Conservation (phyloP, 2,888 invertebrate species). For the Lutraria lutraria region DNA sequence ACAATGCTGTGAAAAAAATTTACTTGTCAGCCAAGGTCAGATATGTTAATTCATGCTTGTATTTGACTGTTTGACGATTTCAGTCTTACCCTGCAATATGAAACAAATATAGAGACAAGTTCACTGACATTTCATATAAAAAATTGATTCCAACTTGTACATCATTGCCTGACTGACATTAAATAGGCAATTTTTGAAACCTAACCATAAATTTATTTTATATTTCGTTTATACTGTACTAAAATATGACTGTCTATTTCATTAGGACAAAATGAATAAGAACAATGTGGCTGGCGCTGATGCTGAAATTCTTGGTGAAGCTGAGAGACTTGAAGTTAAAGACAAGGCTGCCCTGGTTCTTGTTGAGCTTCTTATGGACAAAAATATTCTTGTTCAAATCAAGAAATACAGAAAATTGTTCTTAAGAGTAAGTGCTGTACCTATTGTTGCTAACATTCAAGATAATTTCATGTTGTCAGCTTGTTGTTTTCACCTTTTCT, state of each 20-base stretch:
- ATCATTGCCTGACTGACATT: too few species aligned
- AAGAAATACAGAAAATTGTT: slow-evolving; percentile 84
- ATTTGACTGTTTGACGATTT: too few species aligned
- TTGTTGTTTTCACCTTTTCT: too few species aligned
- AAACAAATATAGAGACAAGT: too few species aligned
- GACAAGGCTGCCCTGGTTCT: slow-evolving; percentile 97
- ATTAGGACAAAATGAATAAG: slow-evolving; percentile 67
- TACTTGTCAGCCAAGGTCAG: too few species aligned
- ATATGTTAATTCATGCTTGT: too few species aligned
- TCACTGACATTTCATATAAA: too few species aligned
- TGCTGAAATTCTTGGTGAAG: slow-evolving; percentile 92
- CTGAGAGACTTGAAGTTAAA: slow-evolving; percentile 96
- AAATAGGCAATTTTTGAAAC: too few species aligned
- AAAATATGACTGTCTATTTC: not conserved
- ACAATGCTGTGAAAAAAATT: too few species aligned
- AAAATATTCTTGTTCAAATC: slow-evolving; percentile 89
- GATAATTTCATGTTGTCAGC: not conserved
- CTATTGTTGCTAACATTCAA: not conserved
- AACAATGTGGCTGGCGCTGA: slow-evolving; percentile 78
- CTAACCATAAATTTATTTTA: too few species aligned
- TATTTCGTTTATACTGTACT: not conserved
- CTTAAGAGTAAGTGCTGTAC: slow-evolving; percentile 76
- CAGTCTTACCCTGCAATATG: too few species aligned
- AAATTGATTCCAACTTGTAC: too few species aligned
- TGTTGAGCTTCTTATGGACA: slow-evolving; percentile 93